These are phyloP conservation scores for Rutilus rutilus DNA, from an alignment of 2,113 vertebrate species.

Conservation along the genomic window DNA sequence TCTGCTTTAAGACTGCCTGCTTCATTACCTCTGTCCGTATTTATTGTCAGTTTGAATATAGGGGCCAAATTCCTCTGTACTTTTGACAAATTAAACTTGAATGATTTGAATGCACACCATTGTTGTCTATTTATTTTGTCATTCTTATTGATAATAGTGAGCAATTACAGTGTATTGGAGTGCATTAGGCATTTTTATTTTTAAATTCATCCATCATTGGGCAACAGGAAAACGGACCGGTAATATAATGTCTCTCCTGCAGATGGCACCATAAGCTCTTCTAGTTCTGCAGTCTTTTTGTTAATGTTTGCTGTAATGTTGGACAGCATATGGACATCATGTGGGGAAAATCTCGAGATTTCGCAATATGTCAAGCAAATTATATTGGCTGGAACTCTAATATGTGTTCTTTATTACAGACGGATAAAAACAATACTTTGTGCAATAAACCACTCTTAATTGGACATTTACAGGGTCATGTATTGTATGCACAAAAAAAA, in stretches of 20 bases:
- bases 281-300: background rate
- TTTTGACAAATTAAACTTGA: slow-evolving; percentile 47
- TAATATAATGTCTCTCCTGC: slow-evolving; percentile 31
- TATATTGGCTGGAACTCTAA: background rate
- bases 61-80: background rate
- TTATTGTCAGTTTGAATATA: slow-evolving; percentile 40
- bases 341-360: background rate
- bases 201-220: background rate
- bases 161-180: background rate
- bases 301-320: background rate
- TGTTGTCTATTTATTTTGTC: background rate
- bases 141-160: background rate
- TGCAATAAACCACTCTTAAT: background rate
- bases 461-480: background rate
- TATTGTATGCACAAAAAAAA: background rate
- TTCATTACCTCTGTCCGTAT: slow-evolving; percentile 44
- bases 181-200: background rate
- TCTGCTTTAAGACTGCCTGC: slow-evolving; percentile 66
- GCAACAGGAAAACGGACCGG: background rate
- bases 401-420: background rate
- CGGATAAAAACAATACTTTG: background rate
- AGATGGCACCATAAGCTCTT: slow-evolving; percentile 38
- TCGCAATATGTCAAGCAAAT: background rate
- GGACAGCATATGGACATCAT: background rate
- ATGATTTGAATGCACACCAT: slow-evolving; percentile 9